phyloP scores from a whole-genome alignment of 2,797 vertebrate genomes.

The Oreochromis grahami region DNA sequence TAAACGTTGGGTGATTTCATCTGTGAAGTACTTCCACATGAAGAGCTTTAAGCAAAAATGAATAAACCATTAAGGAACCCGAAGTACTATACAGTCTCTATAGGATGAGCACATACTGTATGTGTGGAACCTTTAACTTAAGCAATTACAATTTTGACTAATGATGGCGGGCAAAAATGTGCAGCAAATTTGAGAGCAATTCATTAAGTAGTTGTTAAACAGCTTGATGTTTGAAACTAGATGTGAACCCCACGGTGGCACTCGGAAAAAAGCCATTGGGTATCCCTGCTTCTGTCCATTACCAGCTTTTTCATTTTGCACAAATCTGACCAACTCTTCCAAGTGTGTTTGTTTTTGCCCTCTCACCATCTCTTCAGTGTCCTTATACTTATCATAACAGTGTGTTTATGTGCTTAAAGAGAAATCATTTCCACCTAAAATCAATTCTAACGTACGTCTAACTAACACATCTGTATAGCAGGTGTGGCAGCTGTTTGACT shows the following conservation, averaged over 20 bases:
- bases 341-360: not conserved
- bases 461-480: not conserved
- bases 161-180: not conserved
- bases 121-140: not conserved
- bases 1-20: not conserved
- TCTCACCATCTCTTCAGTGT: not conserved
- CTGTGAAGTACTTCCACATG: not conserved
- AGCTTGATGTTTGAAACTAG: not conserved
- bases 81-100: not conserved
- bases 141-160: not conserved
- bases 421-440: not conserved
- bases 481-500: not conserved
- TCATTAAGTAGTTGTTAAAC: not conserved
- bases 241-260: not conserved
- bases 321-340: not conserved
- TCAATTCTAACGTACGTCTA: not conserved
- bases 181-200: not conserved
- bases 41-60: not conserved
- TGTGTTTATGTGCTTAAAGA: not conserved
- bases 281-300: not conserved
- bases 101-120: not conserved
- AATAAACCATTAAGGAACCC: not conserved
- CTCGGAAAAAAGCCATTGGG: not conserved
- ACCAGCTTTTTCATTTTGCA: not conserved
- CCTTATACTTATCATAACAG: not conserved